phyloP scores from a whole-genome alignment of 1,140 invertebrate genomes.

The Dendroctonus ponderosae region DNA sequence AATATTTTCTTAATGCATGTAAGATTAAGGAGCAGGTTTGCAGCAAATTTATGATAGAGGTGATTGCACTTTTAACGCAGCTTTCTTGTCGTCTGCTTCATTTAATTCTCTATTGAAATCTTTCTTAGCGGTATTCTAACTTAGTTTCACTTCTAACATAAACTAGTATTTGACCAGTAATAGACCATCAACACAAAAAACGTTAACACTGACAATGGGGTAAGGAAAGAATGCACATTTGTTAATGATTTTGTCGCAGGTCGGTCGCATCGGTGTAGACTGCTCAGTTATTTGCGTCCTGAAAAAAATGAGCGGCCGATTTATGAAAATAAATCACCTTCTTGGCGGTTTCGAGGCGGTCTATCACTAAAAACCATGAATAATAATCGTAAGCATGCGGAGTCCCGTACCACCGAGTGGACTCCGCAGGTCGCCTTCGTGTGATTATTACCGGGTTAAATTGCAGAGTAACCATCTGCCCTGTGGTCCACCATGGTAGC shows the following conservation, averaged over 20 bases:
- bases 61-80: too few species aligned
- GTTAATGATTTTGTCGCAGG: slow-evolving; percentile 27
- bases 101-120: too few species aligned
- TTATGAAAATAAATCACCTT: slow-evolving; percentile 34
- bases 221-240: slow-evolving; percentile 22
- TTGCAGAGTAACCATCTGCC: slow-evolving; percentile 1
- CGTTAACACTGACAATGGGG: slow-evolving; percentile 18
- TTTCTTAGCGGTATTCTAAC: too few species aligned
- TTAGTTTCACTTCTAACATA: too few species aligned
- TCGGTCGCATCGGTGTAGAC: slow-evolving; percentile 13
- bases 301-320: slow-evolving; percentile 30
- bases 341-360: slow-evolving; percentile 32
- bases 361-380: slow-evolving; percentile 37
- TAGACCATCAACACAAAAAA: background rate
- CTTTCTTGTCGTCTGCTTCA: too few species aligned
- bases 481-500: background rate
- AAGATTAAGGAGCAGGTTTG: too few species aligned
- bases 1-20: background rate
- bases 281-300: slow-evolving; percentile 26
- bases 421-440: slow-evolving; percentile 24
- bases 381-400: slow-evolving; percentile 34
- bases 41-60: too few species aligned
- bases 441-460: slow-evolving; percentile 23
- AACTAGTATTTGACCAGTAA: too few species aligned
- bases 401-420: slow-evolving; percentile 27